Evolutionary conservation across 2,888 invertebrate species (phyloP), one percentile per base, ranked within the genome.

Genomic region (Julus scandinavius): DNA sequence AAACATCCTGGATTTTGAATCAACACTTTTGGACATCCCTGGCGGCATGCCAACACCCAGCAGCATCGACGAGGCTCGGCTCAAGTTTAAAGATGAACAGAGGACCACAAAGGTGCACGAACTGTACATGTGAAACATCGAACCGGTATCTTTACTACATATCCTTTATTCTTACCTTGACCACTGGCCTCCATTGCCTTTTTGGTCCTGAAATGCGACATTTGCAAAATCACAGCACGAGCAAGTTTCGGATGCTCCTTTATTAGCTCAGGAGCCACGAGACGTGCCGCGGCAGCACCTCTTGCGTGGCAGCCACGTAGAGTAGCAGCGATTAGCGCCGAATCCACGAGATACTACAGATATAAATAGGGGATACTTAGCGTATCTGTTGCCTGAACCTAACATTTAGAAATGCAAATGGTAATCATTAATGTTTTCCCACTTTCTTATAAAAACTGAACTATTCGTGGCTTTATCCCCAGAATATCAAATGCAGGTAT

Each of bases 1-100:
- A 91, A 95, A 96, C 92, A 96, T 96, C 89, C 94, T 96, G 94
- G 95, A 95, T 88, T 95, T 95, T 90, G 96, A 96, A 91, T 92
- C 93, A 13, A 95, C 95, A 85, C 92, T 95, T 87, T 92, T 96
- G n/a, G 94, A 95, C 89, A 93, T 95, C 92, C 96, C 96, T 0
- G 94, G 95, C 89, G 96, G 96, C 5, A 92, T 96, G 0, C 96
- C 96, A n/a, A 94, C 95, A 0, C 94, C 95, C 0, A 94, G 95
- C 0, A 94, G 94, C n/a, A 94, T 96, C 45, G 96, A 96, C 90
- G 94, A 94, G 89, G 95, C 95, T 0, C 94, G 95, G 1, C 92
- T 94, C 45, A 94, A 94, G 87, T 93, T 93, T 2, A 94, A 95
- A 91, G 95, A 95, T 91, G 94, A 94, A 90, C 90, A 90, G 86